These are phyloP conservation scores for Anguilla japonica DNA, from an alignment of 2,113 vertebrate genomes.

Conservation along the genomic window DNA sequence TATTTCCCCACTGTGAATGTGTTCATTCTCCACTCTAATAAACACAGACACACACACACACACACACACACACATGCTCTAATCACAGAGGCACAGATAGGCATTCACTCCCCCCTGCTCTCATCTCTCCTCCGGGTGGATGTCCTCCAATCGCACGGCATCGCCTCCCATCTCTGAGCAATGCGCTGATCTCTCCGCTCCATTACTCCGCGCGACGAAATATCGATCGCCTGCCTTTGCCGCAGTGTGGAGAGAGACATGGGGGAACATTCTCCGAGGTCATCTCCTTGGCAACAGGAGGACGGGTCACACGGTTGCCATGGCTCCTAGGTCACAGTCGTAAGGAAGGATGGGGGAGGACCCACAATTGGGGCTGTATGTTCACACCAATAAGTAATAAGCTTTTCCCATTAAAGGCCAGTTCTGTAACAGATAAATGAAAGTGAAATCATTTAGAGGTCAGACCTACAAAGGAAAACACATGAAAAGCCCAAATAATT, in stretches of 20 bases:
- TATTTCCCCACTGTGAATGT: not conserved
- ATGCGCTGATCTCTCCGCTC: slow-evolving; percentile 52
- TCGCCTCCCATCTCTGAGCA: slow-evolving; percentile 67
- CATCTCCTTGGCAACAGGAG: slow-evolving; percentile 70
- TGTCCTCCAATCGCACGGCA: not conserved
- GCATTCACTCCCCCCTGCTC: slow-evolving; percentile 40
- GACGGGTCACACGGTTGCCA: slow-evolving; percentile 58
- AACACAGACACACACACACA: not conserved
- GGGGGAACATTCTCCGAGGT: slow-evolving; percentile 68
- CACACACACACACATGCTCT: not conserved
- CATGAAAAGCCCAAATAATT: not conserved
- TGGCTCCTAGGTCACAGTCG: slow-evolving; percentile 60
- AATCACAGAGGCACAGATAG: not conserved
- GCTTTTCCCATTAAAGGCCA: not conserved
- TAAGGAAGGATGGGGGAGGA: slow-evolving; percentile 38
- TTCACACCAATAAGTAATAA: not conserved
- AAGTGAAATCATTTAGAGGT: slow-evolving; percentile 2
- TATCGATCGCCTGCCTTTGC: slow-evolving; percentile 73
- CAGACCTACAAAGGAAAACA: not conserved
- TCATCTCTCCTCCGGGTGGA: slow-evolving; percentile 28
- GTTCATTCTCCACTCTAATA: too few species aligned
- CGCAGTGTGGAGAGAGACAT: slow-evolving; percentile 65
- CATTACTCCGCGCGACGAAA: slow-evolving; percentile 71
- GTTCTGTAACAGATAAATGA: slow-evolving; percentile 23
- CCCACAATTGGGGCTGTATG: slow-evolving; percentile 36